These are phyloP conservation scores for Crax fasciolata DNA, from an alignment of 2,797 vertebrate genomes.

Conservation along the genomic window DNA sequence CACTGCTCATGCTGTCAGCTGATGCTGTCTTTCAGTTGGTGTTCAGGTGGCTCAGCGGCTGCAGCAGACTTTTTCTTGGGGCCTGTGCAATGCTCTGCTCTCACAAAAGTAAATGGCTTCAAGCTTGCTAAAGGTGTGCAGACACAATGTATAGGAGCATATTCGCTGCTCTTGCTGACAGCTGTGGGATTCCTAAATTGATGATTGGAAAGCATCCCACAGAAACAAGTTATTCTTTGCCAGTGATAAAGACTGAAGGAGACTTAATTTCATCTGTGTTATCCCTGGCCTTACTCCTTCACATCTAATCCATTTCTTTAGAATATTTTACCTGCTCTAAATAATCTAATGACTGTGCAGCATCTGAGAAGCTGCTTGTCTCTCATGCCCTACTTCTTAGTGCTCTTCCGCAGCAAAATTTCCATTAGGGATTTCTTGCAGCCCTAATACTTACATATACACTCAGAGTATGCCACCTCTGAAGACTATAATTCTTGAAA, in stretches of 20 bases:
- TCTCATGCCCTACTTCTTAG: neutral
- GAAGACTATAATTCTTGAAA: neutral
- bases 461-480: neutral
- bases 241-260: neutral
- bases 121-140: neutral
- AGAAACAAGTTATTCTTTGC: neutral
- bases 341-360: neutral
- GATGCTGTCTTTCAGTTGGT: neutral
- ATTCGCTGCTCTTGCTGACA: neutral
- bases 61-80: neutral
- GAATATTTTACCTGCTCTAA: neutral
- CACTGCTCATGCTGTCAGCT: neutral
- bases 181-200: neutral
- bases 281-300: neutral
- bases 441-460: neutral
- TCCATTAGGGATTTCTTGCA: neutral
- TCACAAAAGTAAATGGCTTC: neutral
- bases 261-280: neutral
- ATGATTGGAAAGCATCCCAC: neutral
- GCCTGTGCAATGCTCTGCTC: neutral
- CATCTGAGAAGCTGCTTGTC: neutral
- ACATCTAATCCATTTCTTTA: neutral
- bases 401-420: neutral
- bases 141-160: rapidly evolving
- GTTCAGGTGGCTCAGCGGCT: neutral